Conservation (phyloP, 2,888 invertebrate genomes). For the Chrysotoxum bicinctum region DNA sequence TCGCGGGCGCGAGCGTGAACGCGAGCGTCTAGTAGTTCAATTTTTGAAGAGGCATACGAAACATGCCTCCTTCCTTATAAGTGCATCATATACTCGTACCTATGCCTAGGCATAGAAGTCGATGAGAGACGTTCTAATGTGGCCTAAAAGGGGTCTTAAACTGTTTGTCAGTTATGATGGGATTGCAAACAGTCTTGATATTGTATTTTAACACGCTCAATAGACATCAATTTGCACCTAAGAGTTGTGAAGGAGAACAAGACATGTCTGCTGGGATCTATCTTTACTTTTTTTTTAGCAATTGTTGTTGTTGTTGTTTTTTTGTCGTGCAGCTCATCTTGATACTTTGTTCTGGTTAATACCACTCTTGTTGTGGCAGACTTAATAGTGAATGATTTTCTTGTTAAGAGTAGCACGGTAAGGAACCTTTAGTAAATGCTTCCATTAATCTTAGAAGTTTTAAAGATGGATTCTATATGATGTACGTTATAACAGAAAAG, state of each 20-base stretch:
- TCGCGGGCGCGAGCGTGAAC: constrained; percentile 42
- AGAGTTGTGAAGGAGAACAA: constrained; percentile 56
- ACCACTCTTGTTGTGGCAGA: constrained; percentile 17
- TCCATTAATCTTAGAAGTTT: constrained; percentile 13
- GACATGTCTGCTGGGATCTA: constrained; percentile 40
- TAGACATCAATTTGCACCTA: constrained; percentile 72
- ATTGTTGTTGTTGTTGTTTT: constrained; percentile 20
- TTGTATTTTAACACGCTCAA: constrained; percentile 73
- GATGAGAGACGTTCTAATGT: constrained; percentile 74
- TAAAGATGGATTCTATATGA: background rate
- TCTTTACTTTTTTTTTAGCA: constrained; percentile 20
- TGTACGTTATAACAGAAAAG: background rate
- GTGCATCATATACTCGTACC: constrained; percentile 7
- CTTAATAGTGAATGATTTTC: constrained; percentile 28
- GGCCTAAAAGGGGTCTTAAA: constrained; percentile 72
- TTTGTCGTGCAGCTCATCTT: constrained; percentile 20
- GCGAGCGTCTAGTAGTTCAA: constrained; percentile 51
- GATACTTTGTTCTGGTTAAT: constrained; percentile 20
- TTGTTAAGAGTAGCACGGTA: constrained; percentile 24
- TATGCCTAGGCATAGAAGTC: constrained; percentile 16
- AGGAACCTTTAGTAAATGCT: constrained; percentile 36
- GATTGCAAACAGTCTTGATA: constrained; percentile 74
- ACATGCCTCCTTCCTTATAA: constrained; percentile 67
- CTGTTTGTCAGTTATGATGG: constrained; percentile 72
- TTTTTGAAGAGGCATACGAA: constrained; percentile 44